Conservation (phyloP, 2,797 vertebrate species). For the Onychomys torridus region DNA sequence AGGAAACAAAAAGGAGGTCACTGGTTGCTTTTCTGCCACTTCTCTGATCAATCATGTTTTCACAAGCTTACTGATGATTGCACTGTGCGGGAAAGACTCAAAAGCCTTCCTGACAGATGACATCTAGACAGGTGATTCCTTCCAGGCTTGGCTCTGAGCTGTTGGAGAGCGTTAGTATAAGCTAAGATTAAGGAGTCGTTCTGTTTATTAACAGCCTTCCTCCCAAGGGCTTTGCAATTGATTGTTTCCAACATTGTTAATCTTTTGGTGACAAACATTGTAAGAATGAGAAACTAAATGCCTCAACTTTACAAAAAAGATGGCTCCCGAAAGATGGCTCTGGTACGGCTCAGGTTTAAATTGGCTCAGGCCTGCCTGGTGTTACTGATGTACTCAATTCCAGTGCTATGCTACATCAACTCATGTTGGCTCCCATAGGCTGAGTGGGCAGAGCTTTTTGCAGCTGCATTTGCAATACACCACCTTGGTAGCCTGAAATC, state of each 20-base stretch:
- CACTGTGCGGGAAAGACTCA: slow-evolving; percentile 19
- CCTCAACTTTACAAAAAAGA: not conserved
- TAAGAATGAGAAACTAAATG: slow-evolving; percentile 57
- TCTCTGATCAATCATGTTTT: not conserved
- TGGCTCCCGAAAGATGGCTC: not conserved
- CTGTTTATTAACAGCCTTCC: not conserved
- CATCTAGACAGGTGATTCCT: slow-evolving; percentile 13
- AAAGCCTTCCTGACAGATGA: slow-evolving; percentile 2
- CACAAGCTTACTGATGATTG: not conserved
- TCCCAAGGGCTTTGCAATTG: slow-evolving; percentile 1
- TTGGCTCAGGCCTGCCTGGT: not conserved
- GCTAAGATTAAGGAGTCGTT: slow-evolving; percentile 52
- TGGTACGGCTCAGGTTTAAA: not conserved
- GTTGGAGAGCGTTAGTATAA: slow-evolving; percentile 1
- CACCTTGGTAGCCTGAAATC: not conserved
- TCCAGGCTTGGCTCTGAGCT: slow-evolving; percentile 15
- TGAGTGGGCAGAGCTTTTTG: not conserved
- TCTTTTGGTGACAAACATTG: slow-evolving; percentile 50
- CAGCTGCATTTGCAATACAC: not conserved
- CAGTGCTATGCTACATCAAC: not conserved
- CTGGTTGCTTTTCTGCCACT: not conserved
- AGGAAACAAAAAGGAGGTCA: not conserved
- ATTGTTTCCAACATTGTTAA: slow-evolving; percentile 46
- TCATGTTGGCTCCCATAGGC: not conserved
- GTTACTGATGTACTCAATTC: not conserved